Conservation (phyloP, 2,797 vertebrate genomes). For the Tachyglossus aculeatus region DNA sequence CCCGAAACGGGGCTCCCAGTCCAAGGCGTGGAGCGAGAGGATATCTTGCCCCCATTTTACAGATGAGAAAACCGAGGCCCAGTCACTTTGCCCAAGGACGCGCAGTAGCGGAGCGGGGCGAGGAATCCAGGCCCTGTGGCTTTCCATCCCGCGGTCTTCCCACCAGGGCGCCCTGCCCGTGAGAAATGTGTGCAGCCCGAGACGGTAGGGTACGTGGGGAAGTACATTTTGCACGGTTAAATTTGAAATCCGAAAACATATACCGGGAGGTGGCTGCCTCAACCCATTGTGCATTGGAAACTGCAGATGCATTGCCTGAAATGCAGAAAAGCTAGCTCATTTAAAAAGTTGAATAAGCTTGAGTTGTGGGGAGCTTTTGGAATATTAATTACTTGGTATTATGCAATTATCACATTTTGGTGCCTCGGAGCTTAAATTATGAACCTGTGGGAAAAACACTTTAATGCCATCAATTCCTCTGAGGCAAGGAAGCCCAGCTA, state of each 20-base stretch:
- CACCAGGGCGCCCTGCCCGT: too few relatives aligned
- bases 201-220: too few relatives aligned
- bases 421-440: not conserved
- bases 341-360: not conserved
- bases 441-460: not conserved
- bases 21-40: too few relatives aligned
- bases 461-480: not conserved
- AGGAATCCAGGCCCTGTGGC: not conserved
- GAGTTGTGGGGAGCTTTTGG: not conserved
- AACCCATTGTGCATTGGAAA: not conserved
- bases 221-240: too few relatives aligned
- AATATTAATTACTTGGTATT: not conserved
- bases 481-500: not conserved
- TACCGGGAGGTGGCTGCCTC: not conserved
- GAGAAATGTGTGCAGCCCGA: too few relatives aligned
- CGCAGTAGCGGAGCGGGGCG: not conserved
- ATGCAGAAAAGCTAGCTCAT: not conserved
- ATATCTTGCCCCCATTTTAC: slow-evolving; percentile 22
- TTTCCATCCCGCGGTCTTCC: not conserved
- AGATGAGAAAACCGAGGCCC: slow-evolving; percentile 11
- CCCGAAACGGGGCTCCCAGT: too few relatives aligned
- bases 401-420: not conserved
- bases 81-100: not conserved
- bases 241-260: not conserved
- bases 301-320: not conserved